Evolutionary conservation across 2,113 vertebrate species (phyloP).

Genomic region (Clarias magur): DNA sequence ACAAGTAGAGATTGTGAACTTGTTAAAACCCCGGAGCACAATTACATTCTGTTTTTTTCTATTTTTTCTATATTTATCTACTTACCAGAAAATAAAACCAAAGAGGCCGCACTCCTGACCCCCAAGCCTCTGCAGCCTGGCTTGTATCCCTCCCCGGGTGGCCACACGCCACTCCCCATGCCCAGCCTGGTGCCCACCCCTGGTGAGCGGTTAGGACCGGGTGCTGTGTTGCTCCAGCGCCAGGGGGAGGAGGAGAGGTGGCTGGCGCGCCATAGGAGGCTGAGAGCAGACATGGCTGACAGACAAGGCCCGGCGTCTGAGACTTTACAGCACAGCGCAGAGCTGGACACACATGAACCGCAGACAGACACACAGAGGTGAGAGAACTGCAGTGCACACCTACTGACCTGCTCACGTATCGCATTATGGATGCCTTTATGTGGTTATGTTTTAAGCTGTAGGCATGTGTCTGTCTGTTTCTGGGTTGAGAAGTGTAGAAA

Average conservation of each 20-base stretch:
- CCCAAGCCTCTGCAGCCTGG: conserved; percentile 85
- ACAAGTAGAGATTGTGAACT: not conserved
- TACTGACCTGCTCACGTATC: not conserved
- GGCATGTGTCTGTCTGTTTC: not conserved
- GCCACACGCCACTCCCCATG: conserved; percentile 77
- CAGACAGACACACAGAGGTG: conserved; percentile 85
- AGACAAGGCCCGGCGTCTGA: conserved; percentile 91
- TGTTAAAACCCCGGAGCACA: not conserved
- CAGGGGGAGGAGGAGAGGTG: conserved; percentile 95
- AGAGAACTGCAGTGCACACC: conserved; percentile 16
- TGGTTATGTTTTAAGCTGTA: not conserved
- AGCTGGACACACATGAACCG: conserved; percentile 80
- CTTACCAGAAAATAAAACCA: conserved; percentile 80
- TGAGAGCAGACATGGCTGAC: conserved; percentile 92
- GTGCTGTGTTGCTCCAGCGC: conserved; percentile 84
- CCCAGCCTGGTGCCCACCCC: conserved; percentile 85
- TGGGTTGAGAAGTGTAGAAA: not conserved
- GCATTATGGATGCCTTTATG: not conserved
- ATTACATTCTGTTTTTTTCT: not conserved
- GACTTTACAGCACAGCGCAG: conserved; percentile 89
- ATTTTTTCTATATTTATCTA: not conserved
- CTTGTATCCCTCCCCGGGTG: conserved; percentile 73
- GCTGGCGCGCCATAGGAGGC: conserved; percentile 87
- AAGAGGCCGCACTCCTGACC: conserved; percentile 80
- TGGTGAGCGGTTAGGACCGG: conserved; percentile 78